Base-by-base conservation (phyloP, 2,797 vertebrate genomes). In the Sciurus vulgaris region DNA sequence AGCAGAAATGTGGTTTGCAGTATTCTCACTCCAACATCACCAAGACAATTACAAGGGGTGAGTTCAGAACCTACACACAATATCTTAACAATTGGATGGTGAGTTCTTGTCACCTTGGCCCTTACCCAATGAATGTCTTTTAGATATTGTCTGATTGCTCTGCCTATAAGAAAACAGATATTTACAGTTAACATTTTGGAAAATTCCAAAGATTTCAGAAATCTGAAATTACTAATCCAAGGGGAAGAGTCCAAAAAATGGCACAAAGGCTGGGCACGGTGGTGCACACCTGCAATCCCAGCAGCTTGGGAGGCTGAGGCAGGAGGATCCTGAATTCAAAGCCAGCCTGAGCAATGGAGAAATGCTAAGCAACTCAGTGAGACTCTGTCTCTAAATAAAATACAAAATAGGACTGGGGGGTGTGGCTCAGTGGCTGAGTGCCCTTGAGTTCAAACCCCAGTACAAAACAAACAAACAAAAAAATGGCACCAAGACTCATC, bases 21-120 rank as follows among this genome's bases (percentile, higher is more conserved):
- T 26, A n/a, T 38, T 12, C 84, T n/a, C 1, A 28, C 51, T 30
- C 33, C 14, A 56, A 41, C 18, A 13, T 26, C 56, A 15, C 2
- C 2, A 3, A 22, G 51, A 56, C 22, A 18, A 20, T 11, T 0
- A 8, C 5, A 26, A 22, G 44, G 3, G 12, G 38, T 4, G n/a
- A 15, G 22, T 54, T 33, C 76, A 47, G 49, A 18, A 28, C 35
- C 14, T 5, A 77, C 15, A 17, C 1, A 9, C 7, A n/a, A 6
- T 28, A 44, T 67, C 24, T 14, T 10, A 44, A 44, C 10, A 13
- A 41, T 44, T 24, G n/a, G 49, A 14, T 8, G 0, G 30, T 22
- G 51, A 54, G 17, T 35, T 8, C 1, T 28, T 20, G 8, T 86
- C 49, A 20, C 56, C 4, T 77, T 2, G 9, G 41, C 30, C 7